phyloP scores from a whole-genome alignment of 2,888 invertebrate species.

The Coenonympha glycerion region DNA sequence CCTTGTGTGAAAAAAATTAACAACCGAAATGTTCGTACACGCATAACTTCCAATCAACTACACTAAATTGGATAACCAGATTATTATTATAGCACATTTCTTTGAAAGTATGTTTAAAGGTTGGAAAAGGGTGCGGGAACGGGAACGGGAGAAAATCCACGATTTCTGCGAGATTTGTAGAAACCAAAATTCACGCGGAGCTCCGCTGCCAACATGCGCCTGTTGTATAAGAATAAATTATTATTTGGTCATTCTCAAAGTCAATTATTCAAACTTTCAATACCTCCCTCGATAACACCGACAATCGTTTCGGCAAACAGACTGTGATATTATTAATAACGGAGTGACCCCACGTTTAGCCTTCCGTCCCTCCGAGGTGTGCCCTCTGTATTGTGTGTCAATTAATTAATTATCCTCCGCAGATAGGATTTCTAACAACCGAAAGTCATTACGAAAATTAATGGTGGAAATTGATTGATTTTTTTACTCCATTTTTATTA shows the following conservation, averaged over 20 bases:
- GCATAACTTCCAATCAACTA: no score
- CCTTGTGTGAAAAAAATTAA: no score
- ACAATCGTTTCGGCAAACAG: background rate
- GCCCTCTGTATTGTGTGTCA: slow-evolving; percentile 51
- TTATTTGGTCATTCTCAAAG: background rate
- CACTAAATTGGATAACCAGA: no score
- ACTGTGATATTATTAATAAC: slow-evolving; percentile 6
- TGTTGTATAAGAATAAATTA: background rate
- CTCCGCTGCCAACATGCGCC: no score
- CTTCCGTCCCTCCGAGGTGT: slow-evolving; percentile 28
- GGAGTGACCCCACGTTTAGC: slow-evolving; percentile 35
- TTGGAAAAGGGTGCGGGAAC: no score
- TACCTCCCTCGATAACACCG: slow-evolving; percentile 1
- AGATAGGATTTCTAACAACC: slow-evolving; percentile 43
- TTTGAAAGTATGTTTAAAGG: no score
- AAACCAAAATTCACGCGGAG: no score
- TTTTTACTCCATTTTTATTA: background rate
- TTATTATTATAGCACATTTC: no score
- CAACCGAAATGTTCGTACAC: no score
- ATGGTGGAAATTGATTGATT: slow-evolving; percentile 26
- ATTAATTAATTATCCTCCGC: slow-evolving; percentile 66
- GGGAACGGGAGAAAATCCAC: no score
- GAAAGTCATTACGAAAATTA: slow-evolving; percentile 59
- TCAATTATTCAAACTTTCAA: background rate
- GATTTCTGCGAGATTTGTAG: no score